These are phyloP conservation scores for Cryptomyrus ogoouensis DNA, from an alignment of 2,113 vertebrate species.

Conservation along the genomic window DNA sequence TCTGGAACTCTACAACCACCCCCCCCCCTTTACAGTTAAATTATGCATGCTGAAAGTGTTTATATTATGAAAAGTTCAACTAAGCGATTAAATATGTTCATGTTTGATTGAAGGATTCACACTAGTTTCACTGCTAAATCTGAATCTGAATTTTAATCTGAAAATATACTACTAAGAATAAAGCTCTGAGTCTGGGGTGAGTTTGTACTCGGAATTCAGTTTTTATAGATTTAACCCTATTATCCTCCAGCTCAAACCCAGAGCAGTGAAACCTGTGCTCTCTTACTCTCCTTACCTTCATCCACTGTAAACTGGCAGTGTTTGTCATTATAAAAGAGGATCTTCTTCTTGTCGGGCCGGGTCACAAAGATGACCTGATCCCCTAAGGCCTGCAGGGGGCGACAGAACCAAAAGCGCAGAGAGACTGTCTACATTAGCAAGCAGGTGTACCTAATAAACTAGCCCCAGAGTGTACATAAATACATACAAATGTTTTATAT, in stretches of 20 bases:
- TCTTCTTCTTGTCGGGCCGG: slow-evolving; percentile 97
- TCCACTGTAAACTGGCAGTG: slow-evolving; percentile 93
- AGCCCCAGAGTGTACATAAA: not conserved
- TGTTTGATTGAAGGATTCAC: not conserved
- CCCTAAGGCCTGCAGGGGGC: slow-evolving; percentile 71
- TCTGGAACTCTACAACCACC: slow-evolving; percentile 81
- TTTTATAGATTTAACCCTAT: not conserved
- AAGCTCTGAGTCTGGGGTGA: not conserved
- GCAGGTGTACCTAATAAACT: not conserved
- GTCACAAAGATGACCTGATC: slow-evolving; percentile 94
- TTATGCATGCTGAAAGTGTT: not conserved
- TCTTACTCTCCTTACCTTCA: slow-evolving; percentile 69
- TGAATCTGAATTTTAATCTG: not conserved
- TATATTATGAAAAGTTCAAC: not conserved
- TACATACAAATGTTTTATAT: not conserved
- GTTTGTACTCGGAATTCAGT: not conserved
- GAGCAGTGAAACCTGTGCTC: not conserved
- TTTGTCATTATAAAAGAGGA: slow-evolving; percentile 97
- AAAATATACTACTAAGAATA: not conserved
- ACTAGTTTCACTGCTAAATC: not conserved
- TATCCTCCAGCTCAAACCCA: not conserved
- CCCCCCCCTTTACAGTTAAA: not conserved
- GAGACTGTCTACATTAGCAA: not conserved
- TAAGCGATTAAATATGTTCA: not conserved
- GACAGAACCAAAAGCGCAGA: not conserved